Percentiles rank a stretch among this genome's conserved stretches.
Conservation (phyloP, 2,888 invertebrate genomes). For the Chironomus tentans region DNA sequence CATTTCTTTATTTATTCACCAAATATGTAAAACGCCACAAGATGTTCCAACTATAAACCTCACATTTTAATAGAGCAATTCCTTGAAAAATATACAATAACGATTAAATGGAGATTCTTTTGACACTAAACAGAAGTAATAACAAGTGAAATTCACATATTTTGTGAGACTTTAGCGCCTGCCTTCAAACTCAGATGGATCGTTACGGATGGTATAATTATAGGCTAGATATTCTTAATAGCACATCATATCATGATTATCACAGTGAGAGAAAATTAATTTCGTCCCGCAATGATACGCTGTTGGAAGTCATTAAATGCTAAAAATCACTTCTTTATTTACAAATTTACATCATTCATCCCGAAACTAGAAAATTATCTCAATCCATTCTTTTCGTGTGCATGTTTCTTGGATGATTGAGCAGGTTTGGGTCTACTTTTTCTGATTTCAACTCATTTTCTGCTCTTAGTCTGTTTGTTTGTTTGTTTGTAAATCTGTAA, state of each 20-base stretch:
- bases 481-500: no score
- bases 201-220: not conserved
- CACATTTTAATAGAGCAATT: not conserved
- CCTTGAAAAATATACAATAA: not conserved
- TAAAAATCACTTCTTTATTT: not conserved
- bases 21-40: not conserved
- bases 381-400: no score
- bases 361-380: no score
- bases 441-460: no score
- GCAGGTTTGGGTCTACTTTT: no score
- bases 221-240: not conserved
- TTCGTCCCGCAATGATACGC: conserved; percentile 20
- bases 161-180: conserved; percentile 18
- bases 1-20: not conserved
- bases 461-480: no score
- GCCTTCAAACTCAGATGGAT: not conserved
- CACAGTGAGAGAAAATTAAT: conserved; percentile 11
- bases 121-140: conserved; percentile 13
- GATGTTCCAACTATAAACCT: not conserved
- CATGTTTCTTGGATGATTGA: no score
- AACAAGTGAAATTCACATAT: not conserved
- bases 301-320: conserved; percentile 15
- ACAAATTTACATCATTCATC: not conserved
- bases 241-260: not conserved
- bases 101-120: not conserved